Base-by-base conservation (phyloP, 1,140 invertebrate species). In the Microplitis demolitor region DNA sequence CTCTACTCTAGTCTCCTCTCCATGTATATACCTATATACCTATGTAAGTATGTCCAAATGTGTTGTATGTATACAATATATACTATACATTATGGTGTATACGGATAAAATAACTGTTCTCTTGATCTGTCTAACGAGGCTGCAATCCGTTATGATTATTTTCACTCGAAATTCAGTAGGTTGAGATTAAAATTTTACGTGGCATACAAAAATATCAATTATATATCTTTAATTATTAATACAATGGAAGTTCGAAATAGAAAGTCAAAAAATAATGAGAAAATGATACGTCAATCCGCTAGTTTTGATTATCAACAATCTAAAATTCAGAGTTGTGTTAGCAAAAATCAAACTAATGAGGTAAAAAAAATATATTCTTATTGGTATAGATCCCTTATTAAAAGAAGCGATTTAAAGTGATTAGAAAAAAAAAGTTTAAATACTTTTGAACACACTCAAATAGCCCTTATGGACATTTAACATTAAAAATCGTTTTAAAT, bases 231-330 rank as follows among this genome's bases (percentile, higher is more conserved):
- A 24, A 8, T 34, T 14, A 11, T 56, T n/a, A 9, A 33, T 11
- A 45, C 54, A 4, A 85, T 86, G 85, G 81, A 84, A 53, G 78
- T 83, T 60, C 84, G 83, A 34, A 84, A 83, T 6, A 80, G 81
- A 70, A 81, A 78, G 69, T 74, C 69, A 60, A 84, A 73, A 68
- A 72, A 50, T 4, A 31, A 67, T 8, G 79, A 8, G 6, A 50
- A 72, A 60, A 31, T 54, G 2, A 33, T 16, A 33, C 24, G 54
- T 54, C 61, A 76, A 61, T 79, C 54, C 68, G 70, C 72, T 31
- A 78, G 83, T 54, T 80, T 79, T 53, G 71, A 80, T 66, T 70
- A 68, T 62, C 66, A 71, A 63, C 53, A 77, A 71, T 45, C 62
- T 11, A 35, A 37, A 64, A 11, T n/a, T 11, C 74, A 72, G 39